phyloP scores from a whole-genome alignment of 1,140 invertebrate species.

The Branchinecta lynchi region DNA sequence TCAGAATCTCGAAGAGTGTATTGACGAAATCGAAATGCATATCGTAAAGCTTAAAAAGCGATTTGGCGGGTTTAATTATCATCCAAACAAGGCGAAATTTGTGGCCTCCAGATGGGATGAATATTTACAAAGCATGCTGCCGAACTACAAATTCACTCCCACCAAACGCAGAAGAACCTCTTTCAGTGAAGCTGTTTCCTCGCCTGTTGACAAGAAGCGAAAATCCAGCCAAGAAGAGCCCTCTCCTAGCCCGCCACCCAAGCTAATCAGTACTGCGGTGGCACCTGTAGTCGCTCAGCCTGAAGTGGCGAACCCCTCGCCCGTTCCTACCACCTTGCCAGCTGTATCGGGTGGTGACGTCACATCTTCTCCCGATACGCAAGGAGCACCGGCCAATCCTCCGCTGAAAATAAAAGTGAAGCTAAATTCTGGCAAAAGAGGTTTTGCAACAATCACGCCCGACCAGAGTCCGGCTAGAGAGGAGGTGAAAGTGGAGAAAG shows the following conservation, averaged over 20 bases:
- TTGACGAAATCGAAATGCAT: conserved; percentile 54
- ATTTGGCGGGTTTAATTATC: conserved; percentile 62
- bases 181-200: no score
- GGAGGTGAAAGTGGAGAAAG: conserved; percentile 20
- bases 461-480: conserved; percentile 16
- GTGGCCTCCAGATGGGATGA: neutral
- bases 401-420: conserved; percentile 17
- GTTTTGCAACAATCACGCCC: conserved; percentile 2
- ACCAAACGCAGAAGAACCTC: conserved; percentile 14
- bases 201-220: no score
- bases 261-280: no score
- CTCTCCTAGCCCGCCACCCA: no score
- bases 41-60: conserved; percentile 50
- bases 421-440: conserved; percentile 13
- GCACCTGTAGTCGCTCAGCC: no score
- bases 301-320: neutral
- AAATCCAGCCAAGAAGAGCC: no score
- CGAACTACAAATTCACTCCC: conserved; percentile 36
- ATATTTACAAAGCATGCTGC: conserved; percentile 40
- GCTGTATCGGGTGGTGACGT: conserved; percentile 20
- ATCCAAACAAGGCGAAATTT: conserved; percentile 45
- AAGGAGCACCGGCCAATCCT: conserved; percentile 20
- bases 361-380: conserved; percentile 21
- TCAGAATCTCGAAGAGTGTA: conserved; percentile 43
- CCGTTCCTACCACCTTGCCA: neutral